Conservation (phyloP, 2,113 vertebrate genomes). For the Microcebus lehilahytsara region DNA sequence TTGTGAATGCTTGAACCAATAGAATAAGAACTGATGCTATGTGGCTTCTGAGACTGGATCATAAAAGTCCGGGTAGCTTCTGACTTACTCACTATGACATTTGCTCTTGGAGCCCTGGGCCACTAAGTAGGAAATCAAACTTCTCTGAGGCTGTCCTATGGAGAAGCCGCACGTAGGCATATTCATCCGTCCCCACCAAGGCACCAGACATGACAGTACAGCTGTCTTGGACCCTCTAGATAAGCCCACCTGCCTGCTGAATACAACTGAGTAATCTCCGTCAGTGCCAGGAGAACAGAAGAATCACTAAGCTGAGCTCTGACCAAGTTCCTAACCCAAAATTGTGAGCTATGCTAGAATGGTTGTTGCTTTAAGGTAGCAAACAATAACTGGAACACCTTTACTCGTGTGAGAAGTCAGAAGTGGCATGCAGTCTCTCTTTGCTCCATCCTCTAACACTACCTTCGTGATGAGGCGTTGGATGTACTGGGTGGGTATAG, state of each 20-base stretch:
- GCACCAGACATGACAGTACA: background rate
- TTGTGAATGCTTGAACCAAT: background rate
- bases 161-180: background rate
- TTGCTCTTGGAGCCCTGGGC: background rate
- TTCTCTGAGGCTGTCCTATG: background rate
- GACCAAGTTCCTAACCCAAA: background rate
- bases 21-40: background rate
- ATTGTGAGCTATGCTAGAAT: background rate
- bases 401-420: background rate
- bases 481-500: fast-evolving
- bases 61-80: background rate
- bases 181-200: background rate
- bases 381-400: background rate
- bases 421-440: background rate
- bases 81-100: background rate
- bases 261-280: background rate
- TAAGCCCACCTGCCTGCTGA: background rate
- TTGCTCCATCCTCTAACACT: background rate
- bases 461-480: background rate
- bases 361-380: background rate
- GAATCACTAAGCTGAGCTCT: background rate
- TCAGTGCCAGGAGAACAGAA: background rate
- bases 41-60: background rate
- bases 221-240: background rate
- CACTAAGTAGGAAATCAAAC: background rate